A percentile compares a stretch with the other conserved stretches of the same genome.
phyloP scores from a whole-genome alignment of 2,888 invertebrate species.

The Galerucella nymphaeae region DNA sequence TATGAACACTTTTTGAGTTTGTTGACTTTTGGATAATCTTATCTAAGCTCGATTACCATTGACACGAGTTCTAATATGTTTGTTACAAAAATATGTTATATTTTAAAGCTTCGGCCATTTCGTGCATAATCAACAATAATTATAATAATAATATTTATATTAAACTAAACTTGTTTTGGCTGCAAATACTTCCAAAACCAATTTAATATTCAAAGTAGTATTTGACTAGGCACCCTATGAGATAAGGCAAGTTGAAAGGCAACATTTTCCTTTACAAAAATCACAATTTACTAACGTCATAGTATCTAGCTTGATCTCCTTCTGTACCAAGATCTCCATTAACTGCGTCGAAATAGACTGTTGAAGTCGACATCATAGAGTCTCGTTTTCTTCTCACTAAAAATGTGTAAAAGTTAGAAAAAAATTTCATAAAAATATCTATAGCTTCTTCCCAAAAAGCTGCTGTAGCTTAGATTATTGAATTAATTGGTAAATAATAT shows the following conservation, averaged over 20 bases:
- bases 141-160: background rate
- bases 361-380: slow-evolving; percentile 50
- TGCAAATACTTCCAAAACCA: background rate
- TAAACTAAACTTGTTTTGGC: background rate
- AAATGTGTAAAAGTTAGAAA: slow-evolving; percentile 27
- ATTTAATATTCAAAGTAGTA: background rate
- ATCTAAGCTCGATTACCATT: background rate
- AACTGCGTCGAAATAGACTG: slow-evolving; percentile 52
- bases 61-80: background rate
- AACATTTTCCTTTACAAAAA: slow-evolving; percentile 19
- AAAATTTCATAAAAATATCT: background rate
- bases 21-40: background rate
- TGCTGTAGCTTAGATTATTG: too few species aligned
- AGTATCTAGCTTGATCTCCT: slow-evolving; percentile 43
- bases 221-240: slow-evolving; percentile 21
- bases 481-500: too few species aligned
- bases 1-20: background rate
- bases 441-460: background rate
- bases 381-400: slow-evolving; percentile 52
- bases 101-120: background rate
- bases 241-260: slow-evolving; percentile 30
- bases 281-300: slow-evolving; percentile 37
- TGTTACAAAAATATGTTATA: background rate
- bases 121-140: background rate
- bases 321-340: slow-evolving; percentile 48